Evolutionary conservation across 1,140 invertebrate genomes (phyloP).

Genomic region (Hyposmocoma kahamanoa): DNA sequence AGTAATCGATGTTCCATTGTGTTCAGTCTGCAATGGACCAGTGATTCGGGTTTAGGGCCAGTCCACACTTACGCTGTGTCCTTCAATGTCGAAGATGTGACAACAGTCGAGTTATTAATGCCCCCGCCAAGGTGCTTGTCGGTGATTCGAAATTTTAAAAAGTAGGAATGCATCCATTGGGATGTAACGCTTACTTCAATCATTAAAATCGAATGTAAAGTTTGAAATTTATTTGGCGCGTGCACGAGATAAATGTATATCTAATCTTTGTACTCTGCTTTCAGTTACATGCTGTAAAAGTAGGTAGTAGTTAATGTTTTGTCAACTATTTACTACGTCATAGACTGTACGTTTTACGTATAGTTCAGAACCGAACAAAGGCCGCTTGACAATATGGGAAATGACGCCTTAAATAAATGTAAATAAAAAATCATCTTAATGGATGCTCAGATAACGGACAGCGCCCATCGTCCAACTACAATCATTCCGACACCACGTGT

Average conservation of each 20-base stretch:
- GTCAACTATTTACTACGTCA: no score
- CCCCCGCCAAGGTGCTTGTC: conserved; percentile 18
- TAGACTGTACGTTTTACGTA: no score
- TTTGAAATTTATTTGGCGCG: background rate
- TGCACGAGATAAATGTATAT: background rate
- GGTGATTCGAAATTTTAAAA: conserved; percentile 17
- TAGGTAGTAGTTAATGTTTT: no score
- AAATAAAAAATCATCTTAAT: conserved; percentile 1
- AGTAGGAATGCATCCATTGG: conserved; percentile 8
- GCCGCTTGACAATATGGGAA: no score
- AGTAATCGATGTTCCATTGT: conserved; percentile 35
- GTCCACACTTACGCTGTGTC: conserved; percentile 21
- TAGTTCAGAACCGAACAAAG: no score
- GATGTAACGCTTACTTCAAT: background rate
- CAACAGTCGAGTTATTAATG: conserved; percentile 36
- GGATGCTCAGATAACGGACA: conserved; percentile 11
- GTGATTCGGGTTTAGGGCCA: conserved; percentile 11
- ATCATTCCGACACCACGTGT: conserved; percentile 22
- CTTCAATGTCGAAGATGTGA: conserved; percentile 20
- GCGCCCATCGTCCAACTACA: conserved; percentile 20
- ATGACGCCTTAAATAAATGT: background rate
- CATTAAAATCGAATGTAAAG: background rate
- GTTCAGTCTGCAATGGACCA: background rate
- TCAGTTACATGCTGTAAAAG: background rate
- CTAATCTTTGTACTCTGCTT: background rate